Base-by-base conservation (phyloP, 2,113 vertebrate genomes). In the Centrocercus urophasianus region DNA sequence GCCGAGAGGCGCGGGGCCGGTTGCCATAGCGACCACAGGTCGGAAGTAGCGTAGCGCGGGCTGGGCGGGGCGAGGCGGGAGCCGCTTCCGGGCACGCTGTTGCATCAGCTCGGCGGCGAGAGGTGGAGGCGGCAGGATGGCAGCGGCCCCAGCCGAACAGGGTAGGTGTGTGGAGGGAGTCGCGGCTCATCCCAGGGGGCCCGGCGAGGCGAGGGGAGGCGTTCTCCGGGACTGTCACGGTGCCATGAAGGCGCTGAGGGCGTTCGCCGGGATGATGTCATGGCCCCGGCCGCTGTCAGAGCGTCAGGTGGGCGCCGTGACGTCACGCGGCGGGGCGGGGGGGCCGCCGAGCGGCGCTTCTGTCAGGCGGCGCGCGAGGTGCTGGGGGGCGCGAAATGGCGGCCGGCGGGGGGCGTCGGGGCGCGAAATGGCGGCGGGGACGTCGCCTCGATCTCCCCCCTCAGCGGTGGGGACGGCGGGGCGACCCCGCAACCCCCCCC, bases 71-170 rank as follows among this genome's bases (percentile, higher is more conserved):
- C 36, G 72, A 87, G 93, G 94, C 86, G 65, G 50, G 50, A 52
- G 50, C 52, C 15, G 82, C 71, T 89, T 93, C 97, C 97, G 97
- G 96, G 79, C 54, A 81, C 73, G 83, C 20, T 82, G 96, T 98
- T 98, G 97, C 97, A 97, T 98, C 97, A 98, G 97, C 95, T 95
- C 94, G 47, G 36, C 70, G 36, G 83, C 24, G 34, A 86, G 32
- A 40, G 87, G 50, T 71, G 81, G 60, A n/a, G 76, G 78, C 32
- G 2, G 88, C 32, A 24, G 85, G 88, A 95, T 97, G 97, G 97
- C 93, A 72, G 92, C 91, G 47, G 42, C 67, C 32, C 71, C 71
- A 30, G 76, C 66, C 13, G 89, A 95, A 76, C 86, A 83, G 30
- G 80, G 95, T 95, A 45, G 6, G 95, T 72, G 21, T 10, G 75